phyloP scores from a whole-genome alignment of 2,113 vertebrate genomes.

The Nannobrachium achirus region DNA sequence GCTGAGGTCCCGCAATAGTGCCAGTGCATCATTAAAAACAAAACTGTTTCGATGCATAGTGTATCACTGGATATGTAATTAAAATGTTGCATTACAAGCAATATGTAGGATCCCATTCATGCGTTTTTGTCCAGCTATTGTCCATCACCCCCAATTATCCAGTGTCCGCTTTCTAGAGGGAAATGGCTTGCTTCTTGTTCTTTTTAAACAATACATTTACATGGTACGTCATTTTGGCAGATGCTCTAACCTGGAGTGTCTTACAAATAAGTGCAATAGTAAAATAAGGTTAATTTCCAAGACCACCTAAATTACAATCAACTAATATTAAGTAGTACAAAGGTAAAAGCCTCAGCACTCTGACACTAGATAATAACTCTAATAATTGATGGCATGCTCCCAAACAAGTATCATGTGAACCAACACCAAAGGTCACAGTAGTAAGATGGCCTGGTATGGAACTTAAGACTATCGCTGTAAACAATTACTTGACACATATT shows the following conservation, averaged over 20 bases:
- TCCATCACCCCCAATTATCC: constrained; percentile 14
- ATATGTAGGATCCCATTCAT: background rate
- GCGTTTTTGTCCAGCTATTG: constrained; percentile 1
- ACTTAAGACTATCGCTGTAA: too few relatives aligned
- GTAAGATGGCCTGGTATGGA: too few relatives aligned
- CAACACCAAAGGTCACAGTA: background rate
- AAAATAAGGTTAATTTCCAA: background rate
- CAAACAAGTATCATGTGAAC: background rate
- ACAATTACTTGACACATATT: too few relatives aligned
- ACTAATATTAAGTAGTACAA: background rate
- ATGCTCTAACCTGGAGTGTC: background rate
- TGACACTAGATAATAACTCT: background rate
- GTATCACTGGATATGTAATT: constrained; percentile 3
- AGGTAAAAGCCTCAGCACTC: background rate
- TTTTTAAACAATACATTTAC: too few relatives aligned
- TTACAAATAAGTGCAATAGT: background rate
- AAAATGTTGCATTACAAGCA: background rate
- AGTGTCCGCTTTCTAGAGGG: constrained; percentile 3
- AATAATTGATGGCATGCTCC: background rate
- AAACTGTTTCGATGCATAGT: constrained; percentile 2
- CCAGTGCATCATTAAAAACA: constrained; percentile 1
- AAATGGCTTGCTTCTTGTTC: constrained; percentile 2
- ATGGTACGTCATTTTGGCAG: too few relatives aligned
- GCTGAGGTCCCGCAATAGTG: constrained; percentile 1
- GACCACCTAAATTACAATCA: background rate